Conservation (phyloP, 1,140 invertebrate genomes). For the Lordiphosa collinella region DNA sequence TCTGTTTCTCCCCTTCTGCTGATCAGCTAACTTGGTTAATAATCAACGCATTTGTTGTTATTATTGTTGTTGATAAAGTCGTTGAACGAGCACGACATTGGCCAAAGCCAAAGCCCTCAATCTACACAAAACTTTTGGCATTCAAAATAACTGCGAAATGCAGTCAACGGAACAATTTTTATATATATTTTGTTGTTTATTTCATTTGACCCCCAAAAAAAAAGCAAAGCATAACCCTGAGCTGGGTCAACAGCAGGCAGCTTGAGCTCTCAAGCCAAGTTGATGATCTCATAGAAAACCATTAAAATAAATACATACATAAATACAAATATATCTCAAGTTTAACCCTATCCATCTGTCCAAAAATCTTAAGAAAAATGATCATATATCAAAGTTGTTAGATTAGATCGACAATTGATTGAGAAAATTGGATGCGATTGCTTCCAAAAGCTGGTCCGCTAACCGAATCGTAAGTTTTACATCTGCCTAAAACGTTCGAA, state of each 20-base stretch:
- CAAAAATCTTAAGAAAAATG: no score
- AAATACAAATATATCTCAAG: no score
- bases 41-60: no score
- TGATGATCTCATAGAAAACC: constrained; percentile 13
- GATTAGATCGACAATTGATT: no score
- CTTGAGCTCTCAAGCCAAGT: neutral
- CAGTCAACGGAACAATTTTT: constrained; percentile 62
- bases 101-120: constrained; percentile 10
- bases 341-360: no score
- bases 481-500: no score
- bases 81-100: constrained; percentile 57
- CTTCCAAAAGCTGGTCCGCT: no score
- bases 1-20: no score
- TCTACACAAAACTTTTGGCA: constrained; percentile 31
- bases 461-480: no score
- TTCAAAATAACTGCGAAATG: constrained; percentile 40
- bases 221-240: constrained; percentile 39
- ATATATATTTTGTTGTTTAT: constrained; percentile 20
- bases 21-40: constrained; percentile 16
- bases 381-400: no score
- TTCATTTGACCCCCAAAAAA: constrained; percentile 61
- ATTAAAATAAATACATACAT: neutral
- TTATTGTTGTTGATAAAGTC: constrained; percentile 35
- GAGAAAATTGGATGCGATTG: no score
- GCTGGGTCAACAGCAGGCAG: constrained; percentile 29